Evolutionary conservation across 2,113 vertebrate species (phyloP).

Genomic region (Melozone crissalis): DNA sequence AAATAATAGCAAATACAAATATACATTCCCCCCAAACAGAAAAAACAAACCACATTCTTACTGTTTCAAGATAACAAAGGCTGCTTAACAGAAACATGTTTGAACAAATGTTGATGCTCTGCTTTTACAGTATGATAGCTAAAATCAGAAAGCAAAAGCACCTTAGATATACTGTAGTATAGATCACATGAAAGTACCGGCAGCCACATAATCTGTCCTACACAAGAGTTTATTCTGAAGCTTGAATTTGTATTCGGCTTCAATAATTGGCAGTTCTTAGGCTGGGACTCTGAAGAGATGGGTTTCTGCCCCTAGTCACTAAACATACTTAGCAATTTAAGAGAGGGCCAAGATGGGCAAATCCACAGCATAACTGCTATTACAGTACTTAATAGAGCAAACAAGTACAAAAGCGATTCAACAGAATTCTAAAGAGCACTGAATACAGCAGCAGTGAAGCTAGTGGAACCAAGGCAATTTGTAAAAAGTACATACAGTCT

Average conservation of each 20-base stretch:
- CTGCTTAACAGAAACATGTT: neutral
- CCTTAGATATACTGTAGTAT: neutral
- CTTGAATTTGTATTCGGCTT: neutral
- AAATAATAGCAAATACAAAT: neutral
- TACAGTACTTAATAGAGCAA: neutral
- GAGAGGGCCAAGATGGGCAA: neutral
- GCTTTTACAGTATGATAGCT: neutral
- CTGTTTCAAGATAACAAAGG: neutral
- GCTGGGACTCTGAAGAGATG: neutral
- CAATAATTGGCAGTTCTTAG: neutral
- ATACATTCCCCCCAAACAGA: neutral
- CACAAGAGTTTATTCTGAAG: neutral
- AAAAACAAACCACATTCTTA: neutral
- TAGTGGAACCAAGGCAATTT: neutral
- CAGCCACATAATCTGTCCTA: neutral
- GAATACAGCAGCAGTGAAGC: neutral
- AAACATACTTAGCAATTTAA: neutral
- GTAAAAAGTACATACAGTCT: neutral
- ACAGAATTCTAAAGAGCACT: neutral
- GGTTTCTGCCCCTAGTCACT: neutral
- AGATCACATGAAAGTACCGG: neutral
- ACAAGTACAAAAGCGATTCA: neutral
- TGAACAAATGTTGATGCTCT: neutral
- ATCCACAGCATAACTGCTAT: neutral
- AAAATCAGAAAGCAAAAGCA: neutral